phyloP scores from a whole-genome alignment of 2,797 vertebrate genomes.

The Pyrrhura leucotis region DNA sequence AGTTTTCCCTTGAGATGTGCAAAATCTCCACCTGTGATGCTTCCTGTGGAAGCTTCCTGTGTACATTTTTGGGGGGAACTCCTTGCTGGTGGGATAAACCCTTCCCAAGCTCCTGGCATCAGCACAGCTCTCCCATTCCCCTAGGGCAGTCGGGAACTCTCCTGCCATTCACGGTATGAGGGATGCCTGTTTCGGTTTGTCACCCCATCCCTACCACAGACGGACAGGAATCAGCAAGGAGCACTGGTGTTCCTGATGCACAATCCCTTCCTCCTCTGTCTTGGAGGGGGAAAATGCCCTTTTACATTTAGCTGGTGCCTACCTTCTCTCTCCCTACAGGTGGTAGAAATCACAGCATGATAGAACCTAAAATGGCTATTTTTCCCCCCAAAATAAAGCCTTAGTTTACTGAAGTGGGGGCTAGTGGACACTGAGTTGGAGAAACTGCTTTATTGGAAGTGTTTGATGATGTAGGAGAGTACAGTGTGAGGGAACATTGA shows the following conservation, averaged over 20 bases:
- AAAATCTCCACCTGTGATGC: not conserved
- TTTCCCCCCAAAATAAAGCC: accelerated
- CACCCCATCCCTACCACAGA: not conserved
- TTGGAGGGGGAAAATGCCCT: not conserved
- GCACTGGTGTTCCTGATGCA: not conserved
- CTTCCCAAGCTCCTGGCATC: not conserved
- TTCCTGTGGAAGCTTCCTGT: not conserved
- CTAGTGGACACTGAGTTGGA: not conserved
- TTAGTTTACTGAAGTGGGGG: accelerated
- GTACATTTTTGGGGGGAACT: accelerated
- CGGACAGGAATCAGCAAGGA: not conserved
- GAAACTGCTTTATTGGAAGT: not conserved
- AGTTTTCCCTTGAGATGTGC: not conserved
- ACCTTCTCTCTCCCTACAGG: not conserved
- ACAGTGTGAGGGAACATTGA: not conserved
- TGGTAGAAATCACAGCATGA: not conserved
- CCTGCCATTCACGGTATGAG: not conserved
- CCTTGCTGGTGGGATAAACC: not conserved
- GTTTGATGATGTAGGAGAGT: not conserved
- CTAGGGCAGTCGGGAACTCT: not conserved
- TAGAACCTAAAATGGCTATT: not conserved
- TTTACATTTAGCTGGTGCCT: accelerated
- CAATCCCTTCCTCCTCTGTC: not conserved
- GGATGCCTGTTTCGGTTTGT: not conserved
- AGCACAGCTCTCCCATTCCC: not conserved